A percentile compares a stretch with the other conserved stretches of the same genome.
Conservation (phyloP, 1,140 invertebrate genomes). For the Cydia amplana region DNA sequence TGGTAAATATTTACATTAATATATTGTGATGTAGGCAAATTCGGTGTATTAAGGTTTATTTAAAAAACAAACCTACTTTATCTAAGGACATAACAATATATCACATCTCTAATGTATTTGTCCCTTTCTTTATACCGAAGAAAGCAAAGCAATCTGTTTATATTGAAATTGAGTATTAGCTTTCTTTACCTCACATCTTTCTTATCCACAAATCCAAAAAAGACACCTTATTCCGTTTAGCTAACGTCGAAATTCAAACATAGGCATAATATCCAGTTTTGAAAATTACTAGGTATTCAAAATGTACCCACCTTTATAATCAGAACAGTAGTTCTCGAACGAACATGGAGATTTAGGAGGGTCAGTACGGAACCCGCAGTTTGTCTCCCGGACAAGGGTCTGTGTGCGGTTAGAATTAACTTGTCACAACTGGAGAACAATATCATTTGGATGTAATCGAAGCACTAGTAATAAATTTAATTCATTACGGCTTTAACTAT, state of each 20-base stretch:
- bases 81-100: neutral
- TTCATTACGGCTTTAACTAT: slow-evolving; percentile 7
- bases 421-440: slow-evolving; percentile 31
- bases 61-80: too few species aligned
- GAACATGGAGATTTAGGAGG: slow-evolving; percentile 20
- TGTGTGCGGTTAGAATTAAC: slow-evolving; percentile 26
- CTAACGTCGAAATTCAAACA: neutral
- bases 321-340: slow-evolving; percentile 24
- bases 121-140: slow-evolving; percentile 2
- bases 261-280: neutral
- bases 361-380: slow-evolving; percentile 22
- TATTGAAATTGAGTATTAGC: slow-evolving; percentile 13
- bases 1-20: too few species aligned
- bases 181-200: neutral
- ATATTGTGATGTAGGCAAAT: too few species aligned
- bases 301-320: neutral
- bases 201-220: neutral
- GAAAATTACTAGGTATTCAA: neutral
- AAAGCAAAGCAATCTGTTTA: neutral
- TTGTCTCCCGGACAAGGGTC: slow-evolving; percentile 28
- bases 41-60: too few species aligned
- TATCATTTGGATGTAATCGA: slow-evolving; percentile 27
- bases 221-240: neutral
- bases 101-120: neutral
- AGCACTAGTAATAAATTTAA: slow-evolving; percentile 27